These are phyloP conservation scores for Epinotia ramella DNA, from an alignment of 2,888 invertebrate species.

Conservation along the genomic window DNA sequence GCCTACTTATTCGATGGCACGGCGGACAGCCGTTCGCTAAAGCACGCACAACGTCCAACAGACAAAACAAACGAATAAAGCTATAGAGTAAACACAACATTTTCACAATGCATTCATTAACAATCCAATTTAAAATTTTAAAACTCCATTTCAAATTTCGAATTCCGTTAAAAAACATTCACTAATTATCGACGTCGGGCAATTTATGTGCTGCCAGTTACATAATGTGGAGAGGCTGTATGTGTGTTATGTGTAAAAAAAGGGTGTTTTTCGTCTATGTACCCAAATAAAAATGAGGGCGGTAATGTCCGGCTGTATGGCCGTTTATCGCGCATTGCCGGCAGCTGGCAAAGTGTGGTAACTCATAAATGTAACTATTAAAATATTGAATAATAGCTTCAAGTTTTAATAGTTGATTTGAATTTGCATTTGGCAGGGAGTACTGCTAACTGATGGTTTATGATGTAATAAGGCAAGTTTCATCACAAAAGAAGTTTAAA, in stretches of 20 bases:
- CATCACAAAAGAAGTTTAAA: too few relatives aligned
- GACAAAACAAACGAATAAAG: slow-evolving; percentile 21
- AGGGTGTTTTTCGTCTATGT: slow-evolving; percentile 83
- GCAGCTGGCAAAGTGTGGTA: slow-evolving; percentile 56
- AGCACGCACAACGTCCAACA: not conserved
- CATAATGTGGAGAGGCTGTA: slow-evolving; percentile 57
- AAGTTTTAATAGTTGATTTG: too few relatives aligned
- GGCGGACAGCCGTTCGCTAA: not conserved
- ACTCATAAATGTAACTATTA: slow-evolving; percentile 49
- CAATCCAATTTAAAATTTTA: slow-evolving; percentile 69
- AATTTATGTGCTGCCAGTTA: slow-evolving; percentile 66
- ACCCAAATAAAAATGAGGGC: slow-evolving; percentile 84
- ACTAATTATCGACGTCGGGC: slow-evolving; percentile 78
- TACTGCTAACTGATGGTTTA: too few relatives aligned
- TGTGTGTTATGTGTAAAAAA: slow-evolving; percentile 76
- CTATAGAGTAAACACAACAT: slow-evolving; percentile 24
- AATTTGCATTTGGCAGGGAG: too few relatives aligned
- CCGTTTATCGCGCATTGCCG: slow-evolving; percentile 72
- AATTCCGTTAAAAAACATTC: slow-evolving; percentile 79
- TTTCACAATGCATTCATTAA: slow-evolving; percentile 52
- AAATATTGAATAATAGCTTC: too few relatives aligned
- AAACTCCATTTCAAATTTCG: slow-evolving; percentile 80
- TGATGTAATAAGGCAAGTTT: too few relatives aligned
- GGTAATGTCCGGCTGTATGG: slow-evolving; percentile 81
- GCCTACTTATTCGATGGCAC: not conserved